A percentile compares a stretch with the other conserved stretches of the same genome.
Conservation (phyloP, 2,113 vertebrate species). For the Argyrosomus japonicus region DNA sequence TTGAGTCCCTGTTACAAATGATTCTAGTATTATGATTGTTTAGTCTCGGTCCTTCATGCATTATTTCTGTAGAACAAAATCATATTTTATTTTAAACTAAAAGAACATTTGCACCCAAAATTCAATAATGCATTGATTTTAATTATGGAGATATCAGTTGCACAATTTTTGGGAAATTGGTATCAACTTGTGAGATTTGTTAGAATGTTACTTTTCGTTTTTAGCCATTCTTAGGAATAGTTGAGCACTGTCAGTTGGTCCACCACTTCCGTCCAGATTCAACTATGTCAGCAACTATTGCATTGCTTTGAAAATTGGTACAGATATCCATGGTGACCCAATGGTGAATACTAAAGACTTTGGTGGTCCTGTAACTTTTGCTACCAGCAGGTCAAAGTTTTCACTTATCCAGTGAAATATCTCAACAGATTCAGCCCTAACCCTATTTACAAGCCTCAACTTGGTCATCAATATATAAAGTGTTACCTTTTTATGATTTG, state of each 20-base stretch:
- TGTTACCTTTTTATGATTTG: background rate
- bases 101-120: constrained; percentile 4
- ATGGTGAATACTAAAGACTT: background rate
- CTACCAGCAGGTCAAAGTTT: background rate
- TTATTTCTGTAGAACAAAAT: constrained; percentile 41
- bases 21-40: constrained; percentile 49
- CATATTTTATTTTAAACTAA: constrained; percentile 41
- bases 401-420: too few relatives aligned
- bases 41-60: constrained; percentile 37
- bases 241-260: background rate
- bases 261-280: background rate
- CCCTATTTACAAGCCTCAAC: background rate
- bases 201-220: too few relatives aligned
- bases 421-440: background rate
- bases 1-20: constrained; percentile 47
- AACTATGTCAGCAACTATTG: background rate
- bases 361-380: background rate
- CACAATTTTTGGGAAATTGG: constrained; percentile 9
- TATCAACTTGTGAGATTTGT: background rate
- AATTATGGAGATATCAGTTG: background rate
- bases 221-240: background rate
- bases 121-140: background rate
- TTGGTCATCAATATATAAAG: background rate
- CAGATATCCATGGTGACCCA: background rate
- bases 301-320: background rate